Base-by-base conservation (phyloP, 1,140 invertebrate species). In the Dendrolimus kikuchii region DNA sequence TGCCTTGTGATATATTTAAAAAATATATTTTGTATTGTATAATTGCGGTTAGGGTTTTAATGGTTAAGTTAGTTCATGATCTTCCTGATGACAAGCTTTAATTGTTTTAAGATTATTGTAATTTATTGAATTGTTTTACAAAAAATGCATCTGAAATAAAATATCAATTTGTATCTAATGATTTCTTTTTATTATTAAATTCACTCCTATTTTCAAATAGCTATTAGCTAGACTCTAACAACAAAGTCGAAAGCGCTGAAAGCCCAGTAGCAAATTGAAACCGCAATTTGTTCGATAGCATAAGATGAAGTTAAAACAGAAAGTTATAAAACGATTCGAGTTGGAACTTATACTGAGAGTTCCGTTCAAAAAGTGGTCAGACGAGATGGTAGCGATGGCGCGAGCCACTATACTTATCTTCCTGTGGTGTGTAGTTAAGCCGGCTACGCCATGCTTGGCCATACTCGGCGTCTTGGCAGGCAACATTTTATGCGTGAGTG, bases 1-100 rank as follows among this genome's bases (percentile, higher is more conserved):
- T 49, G 71, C 68, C 57, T 69, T 81, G 77, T 81, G 76, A 83
- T 81, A 83, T 78, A 81, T 78, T 71, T 46, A 59, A 58, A 63
- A 61, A 57, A 60, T 49, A 23, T 38, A n/a, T 53, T 23, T 73
- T 71, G 61, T 74, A 74, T 76, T 80, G 72, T 77, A 77, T 77
- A 81, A 73, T 61, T 74, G 64, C 71, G 53, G 46, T 66, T 80
- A 74, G 65, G 55, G 49, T 56, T 40, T 76, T 68, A 57, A 65
- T 66, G 71, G 64, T 62, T 73, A 73, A 56, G 58, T 43, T 67
- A 23, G 23, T 23, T 73, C 76, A 72, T 84, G 74, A 77, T 84
- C 65, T 68, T 71, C 55, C 64, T 74, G 59, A 64, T 51, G 50
- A 23, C 62, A 53, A 86, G 82, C 82, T 86, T 86, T 86, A 84